Conservation (phyloP, 1,140 invertebrate genomes). For the Ladona fulva region DNA sequence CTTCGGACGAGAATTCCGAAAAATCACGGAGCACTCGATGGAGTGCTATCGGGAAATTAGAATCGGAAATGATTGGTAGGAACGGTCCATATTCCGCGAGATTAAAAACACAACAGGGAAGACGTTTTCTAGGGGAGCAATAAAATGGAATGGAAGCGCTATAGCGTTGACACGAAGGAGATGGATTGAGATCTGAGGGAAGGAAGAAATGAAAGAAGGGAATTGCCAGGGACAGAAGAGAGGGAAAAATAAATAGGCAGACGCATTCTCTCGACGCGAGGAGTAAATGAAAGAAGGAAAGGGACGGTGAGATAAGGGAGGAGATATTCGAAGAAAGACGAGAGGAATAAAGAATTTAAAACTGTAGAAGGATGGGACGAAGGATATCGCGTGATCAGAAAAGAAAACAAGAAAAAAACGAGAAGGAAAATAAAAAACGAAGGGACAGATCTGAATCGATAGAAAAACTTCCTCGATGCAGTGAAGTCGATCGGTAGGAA, state of each 20-base stretch:
- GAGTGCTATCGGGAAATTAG: too few relatives aligned
- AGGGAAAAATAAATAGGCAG: not conserved
- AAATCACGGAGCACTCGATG: too few relatives aligned
- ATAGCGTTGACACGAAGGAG: not conserved
- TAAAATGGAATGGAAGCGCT: not conserved
- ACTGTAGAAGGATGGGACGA: too few relatives aligned
- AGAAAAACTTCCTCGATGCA: too few relatives aligned
- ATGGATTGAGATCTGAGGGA: not conserved
- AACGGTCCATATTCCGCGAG: not conserved
- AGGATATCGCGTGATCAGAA: too few relatives aligned
- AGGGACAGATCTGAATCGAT: too few relatives aligned
- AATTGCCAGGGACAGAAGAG: not conserved
- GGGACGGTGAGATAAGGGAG: not conserved
- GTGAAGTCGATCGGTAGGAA: too few relatives aligned
- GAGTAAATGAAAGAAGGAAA: not conserved
- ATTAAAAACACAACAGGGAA: not conserved
- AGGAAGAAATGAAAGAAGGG: not conserved
- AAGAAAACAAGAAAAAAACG: too few relatives aligned
- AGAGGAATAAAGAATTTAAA: too few relatives aligned
- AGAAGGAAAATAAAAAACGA: too few relatives aligned
- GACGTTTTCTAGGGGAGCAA: not conserved
- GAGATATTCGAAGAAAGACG: not conserved
- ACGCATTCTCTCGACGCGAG: not conserved
- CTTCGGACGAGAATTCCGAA: too few relatives aligned
- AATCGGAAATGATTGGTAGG: not conserved